phyloP scores from a whole-genome alignment of 2,113 vertebrate species.

The Planiliza haematocheilus region DNA sequence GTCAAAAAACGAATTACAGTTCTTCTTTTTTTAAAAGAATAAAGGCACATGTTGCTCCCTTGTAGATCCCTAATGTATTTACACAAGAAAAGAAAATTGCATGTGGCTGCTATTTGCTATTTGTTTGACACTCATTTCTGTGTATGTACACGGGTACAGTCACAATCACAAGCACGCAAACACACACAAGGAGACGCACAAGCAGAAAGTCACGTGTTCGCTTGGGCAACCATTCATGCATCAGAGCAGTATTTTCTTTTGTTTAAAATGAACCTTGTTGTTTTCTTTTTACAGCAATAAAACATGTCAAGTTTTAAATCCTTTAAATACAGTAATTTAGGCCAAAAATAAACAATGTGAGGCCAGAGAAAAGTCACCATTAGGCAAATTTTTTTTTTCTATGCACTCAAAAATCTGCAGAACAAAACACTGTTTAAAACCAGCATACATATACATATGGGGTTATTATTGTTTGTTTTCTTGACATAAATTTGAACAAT shows the following conservation, averaged over 20 bases:
- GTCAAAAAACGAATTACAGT: constrained; percentile 57
- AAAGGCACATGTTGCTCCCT: constrained; percentile 76
- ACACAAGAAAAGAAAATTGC: constrained; percentile 38
- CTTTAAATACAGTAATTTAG: constrained; percentile 46
- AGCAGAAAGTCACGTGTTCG: constrained; percentile 25
- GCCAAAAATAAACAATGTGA: constrained; percentile 23
- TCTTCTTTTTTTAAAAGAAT: constrained; percentile 55
- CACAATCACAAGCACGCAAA: constrained; percentile 24
- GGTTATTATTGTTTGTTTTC: background rate
- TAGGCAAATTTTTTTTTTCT: constrained; percentile 68
- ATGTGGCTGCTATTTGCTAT: constrained; percentile 21
- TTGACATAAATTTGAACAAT: constrained; percentile 12
- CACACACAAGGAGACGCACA: constrained; percentile 12
- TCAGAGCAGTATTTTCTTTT: background rate
- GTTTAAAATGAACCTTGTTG: constrained; percentile 22
- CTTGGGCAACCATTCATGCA: constrained; percentile 21
- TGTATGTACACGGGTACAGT: constrained; percentile 52
- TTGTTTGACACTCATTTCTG: constrained; percentile 23
- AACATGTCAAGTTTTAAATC: constrained; percentile 35
- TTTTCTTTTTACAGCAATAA: constrained; percentile 41
- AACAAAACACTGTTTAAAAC: constrained; percentile 24
- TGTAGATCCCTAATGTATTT: constrained; percentile 52
- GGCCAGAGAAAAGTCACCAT: constrained; percentile 26
- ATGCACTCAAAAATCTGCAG: constrained; percentile 28
- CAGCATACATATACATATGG: background rate